Base-by-base conservation (phyloP, 2,797 vertebrate genomes). In the Sebastes miniatus region DNA sequence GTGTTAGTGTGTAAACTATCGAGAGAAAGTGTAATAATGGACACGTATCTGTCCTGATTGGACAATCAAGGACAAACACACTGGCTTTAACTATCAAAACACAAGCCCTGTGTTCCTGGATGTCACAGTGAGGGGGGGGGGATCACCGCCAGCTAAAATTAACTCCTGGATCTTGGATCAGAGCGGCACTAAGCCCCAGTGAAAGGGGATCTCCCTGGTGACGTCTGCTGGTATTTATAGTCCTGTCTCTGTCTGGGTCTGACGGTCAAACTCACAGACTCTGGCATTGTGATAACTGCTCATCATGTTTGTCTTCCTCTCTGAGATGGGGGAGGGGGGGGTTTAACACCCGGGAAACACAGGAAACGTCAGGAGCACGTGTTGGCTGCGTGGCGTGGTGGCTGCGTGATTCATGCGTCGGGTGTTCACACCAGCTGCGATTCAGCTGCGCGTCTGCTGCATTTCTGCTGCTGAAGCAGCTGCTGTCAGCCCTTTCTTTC, bases 191-290 rank as follows among this genome's bases (percentile, higher is more conserved):
- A 87, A 90, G 78, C 66, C 77, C n/a, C 32, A 50, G 83, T 86
- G 90, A 90, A 92, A 93, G 80, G 82, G 64, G 90, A 93, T 88
- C 86, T 80, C 81, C 86, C 47, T 39, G 31, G 61, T 91, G 85
- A 90, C 65, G 61, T 83, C 76, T 79, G 70, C 58, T 72, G 65
- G 22, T 89, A 88, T 90, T 89, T 83, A 80, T 88, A 87, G 56
- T 5, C n/a, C 64, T 1, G 31, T 82, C 73, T 85, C 36, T 57
- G 76, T 79, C 80, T 86, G 64, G 18, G 47, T 69, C 56, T 57
- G 79, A 52, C 65, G 11, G 63, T 77, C 25, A 32, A 69, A 80
- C 52, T 29, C 18, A 32, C 29, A 36, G 22, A 70, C 56, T 58
- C 54, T 69, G 57, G 43, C 39, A 54, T 18, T n/a, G 18, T 32